Evolutionary conservation across 2,888 invertebrate genomes (phyloP).

Genomic region (Eurytoma californica): DNA sequence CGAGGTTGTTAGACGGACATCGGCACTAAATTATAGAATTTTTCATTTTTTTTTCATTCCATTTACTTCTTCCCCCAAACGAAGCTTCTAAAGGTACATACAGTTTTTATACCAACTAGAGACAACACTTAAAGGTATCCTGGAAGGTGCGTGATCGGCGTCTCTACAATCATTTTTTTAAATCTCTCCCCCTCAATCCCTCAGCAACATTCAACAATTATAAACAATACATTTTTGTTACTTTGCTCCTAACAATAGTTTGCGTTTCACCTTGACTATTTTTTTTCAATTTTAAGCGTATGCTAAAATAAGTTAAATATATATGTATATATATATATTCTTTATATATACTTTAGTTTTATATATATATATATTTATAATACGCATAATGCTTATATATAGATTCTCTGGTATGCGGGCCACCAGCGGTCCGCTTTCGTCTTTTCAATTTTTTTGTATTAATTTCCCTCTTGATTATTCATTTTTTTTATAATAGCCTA

Average conservation of each 20-base stretch:
- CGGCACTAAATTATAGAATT: constrained; percentile 43
- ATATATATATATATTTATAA: constrained; percentile 52
- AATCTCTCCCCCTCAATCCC: constrained; percentile 28
- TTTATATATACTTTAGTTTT: constrained; percentile 62
- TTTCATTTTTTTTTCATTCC: constrained; percentile 39
- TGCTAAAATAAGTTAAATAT: constrained; percentile 68
- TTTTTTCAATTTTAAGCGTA: constrained; percentile 66
- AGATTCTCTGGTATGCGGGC: constrained; percentile 54
- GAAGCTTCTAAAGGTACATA: constrained; percentile 59
- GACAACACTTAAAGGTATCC: constrained; percentile 68
- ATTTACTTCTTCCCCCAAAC: constrained; percentile 53
- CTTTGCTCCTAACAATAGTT: constrained; percentile 56
- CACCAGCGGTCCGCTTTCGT: constrained; percentile 57
- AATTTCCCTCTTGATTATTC: constrained; percentile 20
- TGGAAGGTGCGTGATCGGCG: constrained; percentile 63
- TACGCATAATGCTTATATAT: constrained; percentile 51
- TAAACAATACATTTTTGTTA: constrained; percentile 57
- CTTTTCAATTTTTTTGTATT: constrained; percentile 34
- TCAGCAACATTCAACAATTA: constrained; percentile 57
- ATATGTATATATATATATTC: constrained; percentile 61
- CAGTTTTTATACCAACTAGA: constrained; percentile 66
- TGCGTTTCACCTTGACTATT: constrained; percentile 55
- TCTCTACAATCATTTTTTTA: constrained; percentile 48
- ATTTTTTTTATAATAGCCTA: constrained; percentile 47
- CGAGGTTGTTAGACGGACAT: constrained; percentile 46